Conservation (phyloP, 1,140 invertebrate genomes). For the Drosophila micromelanica region DNA sequence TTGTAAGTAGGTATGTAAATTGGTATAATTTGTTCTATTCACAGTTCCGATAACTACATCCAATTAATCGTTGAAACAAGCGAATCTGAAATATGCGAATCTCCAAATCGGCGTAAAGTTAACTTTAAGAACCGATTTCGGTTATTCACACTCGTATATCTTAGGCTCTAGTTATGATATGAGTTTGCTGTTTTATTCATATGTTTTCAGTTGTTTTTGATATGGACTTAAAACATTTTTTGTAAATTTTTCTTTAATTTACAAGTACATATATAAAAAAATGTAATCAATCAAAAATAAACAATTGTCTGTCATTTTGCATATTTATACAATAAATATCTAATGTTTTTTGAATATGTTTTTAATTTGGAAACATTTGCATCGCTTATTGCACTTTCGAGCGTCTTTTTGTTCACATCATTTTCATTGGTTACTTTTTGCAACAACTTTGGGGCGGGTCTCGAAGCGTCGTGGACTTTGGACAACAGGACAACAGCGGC, state of each 20-base stretch:
- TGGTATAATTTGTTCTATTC: slow-evolving; percentile 79
- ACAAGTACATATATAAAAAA: slow-evolving; percentile 36
- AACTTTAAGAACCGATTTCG: slow-evolving; percentile 3
- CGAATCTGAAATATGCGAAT: slow-evolving; percentile 14
- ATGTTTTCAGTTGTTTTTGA: slow-evolving; percentile 36
- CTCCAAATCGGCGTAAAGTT: background rate
- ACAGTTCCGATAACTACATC: slow-evolving; percentile 70
- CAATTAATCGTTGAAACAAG: slow-evolving; percentile 48
- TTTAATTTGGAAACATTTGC: slow-evolving; percentile 61
- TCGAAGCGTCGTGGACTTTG: slow-evolving; percentile 16
- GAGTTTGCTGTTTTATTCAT: slow-evolving; percentile 34
- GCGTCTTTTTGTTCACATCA: slow-evolving; percentile 55
- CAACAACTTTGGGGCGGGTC: slow-evolving; percentile 1
- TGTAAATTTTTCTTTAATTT: slow-evolving; percentile 23
- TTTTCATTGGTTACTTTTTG: slow-evolving; percentile 26
- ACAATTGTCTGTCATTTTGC: slow-evolving; percentile 29
- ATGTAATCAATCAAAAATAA: slow-evolving; percentile 53
- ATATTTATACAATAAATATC: slow-evolving; percentile 50
- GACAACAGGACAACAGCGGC: slow-evolving; percentile 22
- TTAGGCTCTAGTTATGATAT: slow-evolving; percentile 39
- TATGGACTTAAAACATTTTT: slow-evolving; percentile 29
- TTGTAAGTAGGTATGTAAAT: slow-evolving; percentile 56
- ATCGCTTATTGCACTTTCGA: slow-evolving; percentile 74
- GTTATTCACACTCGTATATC: slow-evolving; percentile 9
- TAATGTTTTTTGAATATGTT: slow-evolving; percentile 21